Conservation (phyloP, 2,113 vertebrate species). For the Macaca mulatta region DNA sequence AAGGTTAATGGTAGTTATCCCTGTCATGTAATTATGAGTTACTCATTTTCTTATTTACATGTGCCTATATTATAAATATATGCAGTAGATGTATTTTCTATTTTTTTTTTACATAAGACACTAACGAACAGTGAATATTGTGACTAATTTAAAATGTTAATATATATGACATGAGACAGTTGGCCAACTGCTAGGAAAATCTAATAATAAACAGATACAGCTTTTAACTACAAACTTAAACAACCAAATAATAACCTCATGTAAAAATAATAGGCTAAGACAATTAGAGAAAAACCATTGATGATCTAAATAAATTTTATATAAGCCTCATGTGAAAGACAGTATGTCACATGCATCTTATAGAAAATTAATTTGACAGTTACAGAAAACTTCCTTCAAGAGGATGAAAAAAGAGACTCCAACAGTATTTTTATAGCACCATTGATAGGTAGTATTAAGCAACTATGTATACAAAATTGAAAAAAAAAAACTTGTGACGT, state of each 20-base stretch:
- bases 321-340: neutral
- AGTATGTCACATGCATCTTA: neutral
- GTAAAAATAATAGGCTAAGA: neutral
- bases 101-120: constrained; percentile 21
- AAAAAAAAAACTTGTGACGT: fast-evolving
- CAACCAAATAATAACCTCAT: neutral
- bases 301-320: neutral
- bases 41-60: neutral
- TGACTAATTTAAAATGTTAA: constrained; percentile 4
- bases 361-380: constrained; percentile 56
- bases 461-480: neutral
- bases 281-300: neutral
- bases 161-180: neutral
- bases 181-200: constrained; percentile 39
- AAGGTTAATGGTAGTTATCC: neutral
- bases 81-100: neutral
- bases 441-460: constrained; percentile 23
- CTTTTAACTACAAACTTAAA: constrained; percentile 32
- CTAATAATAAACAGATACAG: constrained; percentile 19
- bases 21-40: neutral
- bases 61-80: neutral
- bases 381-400: neutral
- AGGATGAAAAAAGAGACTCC: neutral
- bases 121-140: constrained; percentile 41
- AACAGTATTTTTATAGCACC: neutral